A percentile compares a stretch with the other conserved stretches of the same genome.
These are phyloP conservation scores for Acanthurus leucopareius DNA, from an alignment of 2,797 vertebrate species.

Conservation along the genomic window DNA sequence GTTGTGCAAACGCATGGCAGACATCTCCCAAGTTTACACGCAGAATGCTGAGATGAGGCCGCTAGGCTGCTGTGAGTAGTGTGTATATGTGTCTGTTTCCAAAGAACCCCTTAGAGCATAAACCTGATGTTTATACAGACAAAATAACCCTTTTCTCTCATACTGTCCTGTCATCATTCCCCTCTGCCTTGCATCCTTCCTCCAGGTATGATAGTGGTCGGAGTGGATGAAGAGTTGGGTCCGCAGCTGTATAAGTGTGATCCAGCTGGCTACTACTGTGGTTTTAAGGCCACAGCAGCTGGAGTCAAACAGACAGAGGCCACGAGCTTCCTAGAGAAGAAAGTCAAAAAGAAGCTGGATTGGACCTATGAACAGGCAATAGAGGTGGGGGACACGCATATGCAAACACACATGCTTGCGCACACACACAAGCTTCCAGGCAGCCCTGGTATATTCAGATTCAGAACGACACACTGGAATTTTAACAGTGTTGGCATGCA, in stretches of 20 bases:
- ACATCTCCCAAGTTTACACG: conserved; percentile 97
- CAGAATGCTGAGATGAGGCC: conserved; percentile 98
- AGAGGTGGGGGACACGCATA: conserved; percentile 83
- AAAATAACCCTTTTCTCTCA: background rate
- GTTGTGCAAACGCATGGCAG: conserved; percentile 95
- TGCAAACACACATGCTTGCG: background rate
- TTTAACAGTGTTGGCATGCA: background rate
- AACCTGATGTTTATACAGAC: background rate
- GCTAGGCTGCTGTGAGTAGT: conserved; percentile 94
- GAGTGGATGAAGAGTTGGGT: conserved; percentile 92
- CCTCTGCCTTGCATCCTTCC: background rate
- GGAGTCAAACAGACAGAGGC: conserved; percentile 97
- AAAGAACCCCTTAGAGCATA: background rate
- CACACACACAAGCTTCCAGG: background rate
- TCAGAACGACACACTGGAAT: background rate
- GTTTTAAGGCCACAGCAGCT: conserved; percentile 96
- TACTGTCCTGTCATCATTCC: background rate
- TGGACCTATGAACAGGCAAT: conserved; percentile 95
- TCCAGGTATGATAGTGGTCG: conserved; percentile 95
- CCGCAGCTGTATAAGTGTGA: conserved; percentile 97
- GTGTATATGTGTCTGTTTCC: background rate
- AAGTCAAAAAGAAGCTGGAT: conserved; percentile 97
- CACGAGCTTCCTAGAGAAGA: conserved; percentile 97
- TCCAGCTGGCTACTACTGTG: conserved; percentile 96
- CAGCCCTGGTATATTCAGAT: background rate